Base-by-base conservation (phyloP, 2,797 vertebrate genomes). In the Emys orbicularis region DNA sequence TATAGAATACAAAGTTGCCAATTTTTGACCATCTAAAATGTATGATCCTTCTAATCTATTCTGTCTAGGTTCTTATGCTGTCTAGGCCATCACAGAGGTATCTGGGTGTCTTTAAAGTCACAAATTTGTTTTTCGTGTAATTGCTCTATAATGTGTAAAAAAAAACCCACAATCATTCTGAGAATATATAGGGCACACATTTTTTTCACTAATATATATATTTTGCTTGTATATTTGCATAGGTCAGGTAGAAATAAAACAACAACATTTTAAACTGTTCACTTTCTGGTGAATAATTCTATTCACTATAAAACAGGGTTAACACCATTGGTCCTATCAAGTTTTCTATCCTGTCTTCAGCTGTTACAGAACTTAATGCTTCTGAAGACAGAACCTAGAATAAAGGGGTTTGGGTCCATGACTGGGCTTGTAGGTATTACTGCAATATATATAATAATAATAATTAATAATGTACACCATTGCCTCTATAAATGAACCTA, bases 301-400 rank as follows among this genome's bases (percentile, higher is more conserved):
- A 61, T 16, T 61, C 15, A 61, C 21, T 72, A 11, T 72, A 25
- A 72, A 72, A 72, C 19, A 41, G 5, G 19, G 68, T 25, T 21
- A 72, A 25, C 19, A 37, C 5, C n/a, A 72, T 41, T n/a, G 18
- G 19, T 68, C 18, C 65, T 21, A 18, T 68, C 5, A 68, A 21
- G 9, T 21, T 37, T 37, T 72, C 19, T 72, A 41, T 41, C 5
- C 65, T 68, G 5, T 68, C 19, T 81, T 44, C 76, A 61, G 68
- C 6, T 6, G 23, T 1, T 88, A 52, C 1, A 2, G n/a, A 8
- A 3, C 34, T 53, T 41, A 1, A 23, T 47, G 25, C 27, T 47
- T 31, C 27, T 47, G 8, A 31, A 77, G 44, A 47, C 27, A 77
- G 7, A 47, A 77, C 4, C 6, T 77, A 77, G 25, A 6, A 15